Conservation (phyloP, 1,140 invertebrate genomes). For the Oscheius sp. region DNA sequence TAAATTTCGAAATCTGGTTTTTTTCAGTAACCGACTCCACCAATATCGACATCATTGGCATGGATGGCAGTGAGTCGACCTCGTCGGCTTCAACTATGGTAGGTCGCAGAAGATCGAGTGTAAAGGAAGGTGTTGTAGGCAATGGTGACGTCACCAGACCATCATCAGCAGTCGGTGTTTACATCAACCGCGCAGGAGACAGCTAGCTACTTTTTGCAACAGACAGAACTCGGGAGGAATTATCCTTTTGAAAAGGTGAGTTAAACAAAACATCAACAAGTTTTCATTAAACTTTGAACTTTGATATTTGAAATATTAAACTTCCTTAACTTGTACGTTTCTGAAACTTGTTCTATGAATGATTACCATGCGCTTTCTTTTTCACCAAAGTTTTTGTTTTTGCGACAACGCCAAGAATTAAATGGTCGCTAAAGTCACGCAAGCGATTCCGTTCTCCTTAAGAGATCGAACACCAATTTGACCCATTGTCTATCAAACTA, state of each 20-base stretch:
- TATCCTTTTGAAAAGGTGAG: not conserved
- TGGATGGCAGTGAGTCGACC: conserved; percentile 33
- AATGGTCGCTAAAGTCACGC: too few relatives aligned
- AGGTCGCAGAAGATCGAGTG: not conserved
- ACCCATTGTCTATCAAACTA: too few relatives aligned
- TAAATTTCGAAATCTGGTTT: not conserved
- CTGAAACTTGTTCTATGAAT: too few relatives aligned
- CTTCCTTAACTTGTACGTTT: too few relatives aligned
- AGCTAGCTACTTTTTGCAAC: not conserved
- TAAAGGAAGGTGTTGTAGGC: not conserved
- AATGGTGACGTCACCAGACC: not conserved
- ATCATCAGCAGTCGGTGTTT: not conserved
- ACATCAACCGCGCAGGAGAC: not conserved
- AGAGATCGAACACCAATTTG: too few relatives aligned
- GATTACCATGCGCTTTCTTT: too few relatives aligned
- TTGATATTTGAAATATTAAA: too few relatives aligned
- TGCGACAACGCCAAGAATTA: too few relatives aligned
- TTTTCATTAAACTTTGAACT: not conserved
- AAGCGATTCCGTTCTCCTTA: too few relatives aligned
- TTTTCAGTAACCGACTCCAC: conserved; percentile 14
- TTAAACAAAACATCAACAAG: not conserved
- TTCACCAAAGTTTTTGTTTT: too few relatives aligned
- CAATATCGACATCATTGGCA: conserved; percentile 31
- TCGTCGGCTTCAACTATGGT: conserved; percentile 18
- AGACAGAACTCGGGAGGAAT: not conserved